Evolutionary conservation across 2,888 invertebrate species (phyloP), one percentile per base, ranked within the genome.

Genomic region (Brenthis ino): DNA sequence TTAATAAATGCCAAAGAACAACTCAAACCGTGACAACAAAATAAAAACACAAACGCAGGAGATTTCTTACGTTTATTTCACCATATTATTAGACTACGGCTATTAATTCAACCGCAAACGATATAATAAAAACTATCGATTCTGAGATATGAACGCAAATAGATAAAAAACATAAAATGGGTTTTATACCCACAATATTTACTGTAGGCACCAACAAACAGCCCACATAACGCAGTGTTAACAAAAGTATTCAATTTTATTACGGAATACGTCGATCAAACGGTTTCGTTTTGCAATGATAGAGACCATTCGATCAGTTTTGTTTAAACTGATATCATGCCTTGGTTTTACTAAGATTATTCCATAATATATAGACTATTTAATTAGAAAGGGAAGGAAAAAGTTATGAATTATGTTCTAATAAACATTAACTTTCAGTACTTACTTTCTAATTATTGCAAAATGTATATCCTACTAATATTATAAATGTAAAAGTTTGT

Each of bases 81-180:
- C 28, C 28, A 28, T 20, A 20, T 14, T 14, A 54, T 24, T 28
- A 57, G 43, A 57, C 16, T n/a, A 57, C 12, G 51, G 33, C 51
- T 64, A 68, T 68, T 54, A 58, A 65, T 64, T n/a, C 20, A 33
- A 50, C 65, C 57, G 28, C 20, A 60, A 60, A 66, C 51, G 53
- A 65, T 48, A 65, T 60, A 64, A 72, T 70, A 71, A 76, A 75
- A 77, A 66, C 71, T 67, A 76, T 70, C 76, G 72, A 74, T 75
- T 57, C 63, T 69, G 70, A 75, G 68, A 71, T 74, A 75, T 72
- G 73, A 76, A 65, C 72, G 70, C 70, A 77, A 77, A 77, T 70
- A 77, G 73, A 64, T 70, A 70, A 74, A 73, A 77, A 72, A 68
- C 72, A 73, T 72, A 73, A 77, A 76, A 67, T 69, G 53, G 37